Evolutionary conservation across 92 coral and sea anemone species (phyloP).

Genomic region (Epizoanthus scotinus): DNA sequence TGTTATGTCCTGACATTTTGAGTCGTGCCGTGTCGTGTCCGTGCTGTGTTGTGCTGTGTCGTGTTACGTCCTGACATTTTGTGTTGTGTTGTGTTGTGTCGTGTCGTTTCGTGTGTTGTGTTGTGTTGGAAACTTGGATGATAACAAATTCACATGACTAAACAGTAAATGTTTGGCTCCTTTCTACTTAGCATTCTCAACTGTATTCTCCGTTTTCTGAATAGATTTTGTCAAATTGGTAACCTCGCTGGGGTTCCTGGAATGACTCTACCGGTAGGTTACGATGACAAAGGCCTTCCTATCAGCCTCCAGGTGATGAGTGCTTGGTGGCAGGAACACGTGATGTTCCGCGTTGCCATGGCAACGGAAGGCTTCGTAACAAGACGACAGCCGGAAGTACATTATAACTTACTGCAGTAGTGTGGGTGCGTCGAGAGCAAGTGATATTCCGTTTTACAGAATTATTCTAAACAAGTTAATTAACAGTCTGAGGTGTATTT

Average conservation of each 20-base stretch:
- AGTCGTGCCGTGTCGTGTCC: too few relatives aligned
- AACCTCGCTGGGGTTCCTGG: constrained; percentile 91
- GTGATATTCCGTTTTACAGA: too few relatives aligned
- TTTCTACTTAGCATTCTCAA: neutral
- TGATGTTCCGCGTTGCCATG: constrained; percentile 90
- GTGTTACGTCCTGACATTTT: too few relatives aligned
- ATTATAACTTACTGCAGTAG: constrained; percentile 53
- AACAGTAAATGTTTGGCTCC: neutral
- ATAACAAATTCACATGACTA: neutral
- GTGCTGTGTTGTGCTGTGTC: too few relatives aligned
- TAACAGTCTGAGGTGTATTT: too few relatives aligned
- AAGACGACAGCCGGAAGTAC: constrained; percentile 62
- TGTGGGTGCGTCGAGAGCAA: too few relatives aligned
- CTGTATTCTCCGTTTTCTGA: neutral
- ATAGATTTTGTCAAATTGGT: constrained; percentile 78
- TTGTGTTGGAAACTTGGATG: neutral
- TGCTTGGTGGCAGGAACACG: constrained; percentile 98
- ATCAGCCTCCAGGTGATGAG: constrained; percentile 93
- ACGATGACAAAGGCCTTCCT: constrained; percentile 86
- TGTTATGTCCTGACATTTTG: too few relatives aligned
- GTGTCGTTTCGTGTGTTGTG: too few relatives aligned
- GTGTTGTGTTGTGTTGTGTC: too few relatives aligned
- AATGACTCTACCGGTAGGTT: constrained; percentile 91
- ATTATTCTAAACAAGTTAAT: too few relatives aligned
- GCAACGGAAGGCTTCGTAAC: constrained; percentile 70